Percentiles rank a stretch among this genome's conserved stretches.
Conservation (phyloP, 2,113 vertebrate genomes). For the Monopterus albus region DNA sequence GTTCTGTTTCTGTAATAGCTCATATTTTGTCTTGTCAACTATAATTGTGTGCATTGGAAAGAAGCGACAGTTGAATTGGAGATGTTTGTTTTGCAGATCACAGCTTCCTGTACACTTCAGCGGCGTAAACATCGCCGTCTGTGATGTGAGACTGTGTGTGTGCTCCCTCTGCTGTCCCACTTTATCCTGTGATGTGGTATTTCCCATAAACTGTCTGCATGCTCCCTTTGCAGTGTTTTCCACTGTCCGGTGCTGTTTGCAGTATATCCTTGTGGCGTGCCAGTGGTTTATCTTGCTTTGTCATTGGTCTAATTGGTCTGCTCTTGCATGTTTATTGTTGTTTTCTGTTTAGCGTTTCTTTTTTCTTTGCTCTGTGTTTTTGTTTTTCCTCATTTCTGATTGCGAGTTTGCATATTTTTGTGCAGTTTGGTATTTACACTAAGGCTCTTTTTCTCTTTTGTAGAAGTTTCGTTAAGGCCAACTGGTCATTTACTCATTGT, state of each 20-base stretch:
- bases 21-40: neutral
- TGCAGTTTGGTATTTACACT: constrained; percentile 34
- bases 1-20: neutral
- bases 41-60: constrained; percentile 48
- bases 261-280: constrained; percentile 36
- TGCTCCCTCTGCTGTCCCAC: constrained; percentile 38
- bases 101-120: constrained; percentile 55
- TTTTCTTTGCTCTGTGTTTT: neutral
- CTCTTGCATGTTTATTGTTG: constrained; percentile 25
- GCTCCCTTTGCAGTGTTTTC: constrained; percentile 36
- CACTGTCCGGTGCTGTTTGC: constrained; percentile 48
- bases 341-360: neutral
- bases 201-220: constrained; percentile 54
- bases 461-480: neutral
- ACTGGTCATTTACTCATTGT: constrained; percentile 25
- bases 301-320: constrained; percentile 47
- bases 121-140: constrained; percentile 44
- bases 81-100: constrained; percentile 57
- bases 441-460: constrained; percentile 21
- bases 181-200: constrained; percentile 53
- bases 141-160: constrained; percentile 41
- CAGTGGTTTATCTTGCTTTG: constrained; percentile 48
- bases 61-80: constrained; percentile 25
- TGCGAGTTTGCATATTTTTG: constrained; percentile 17
- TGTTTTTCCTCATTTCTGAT: constrained; percentile 24